Evolutionary conservation across 53 echinoderm and acorn worm species (phyloP).

Genomic region (Actinopyga echinites): DNA sequence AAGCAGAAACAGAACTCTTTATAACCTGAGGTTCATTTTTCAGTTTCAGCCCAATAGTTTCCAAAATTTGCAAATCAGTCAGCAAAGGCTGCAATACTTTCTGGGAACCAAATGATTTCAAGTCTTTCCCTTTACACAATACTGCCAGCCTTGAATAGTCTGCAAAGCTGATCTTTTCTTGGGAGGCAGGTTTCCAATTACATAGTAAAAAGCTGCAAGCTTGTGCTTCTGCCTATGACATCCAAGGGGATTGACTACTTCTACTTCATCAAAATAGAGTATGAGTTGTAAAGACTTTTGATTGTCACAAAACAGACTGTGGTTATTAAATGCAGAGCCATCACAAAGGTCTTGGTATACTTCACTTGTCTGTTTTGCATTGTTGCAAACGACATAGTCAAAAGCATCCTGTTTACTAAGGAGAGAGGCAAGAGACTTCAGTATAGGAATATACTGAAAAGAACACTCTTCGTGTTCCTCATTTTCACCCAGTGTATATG

Average conservation of each 20-base stretch:
- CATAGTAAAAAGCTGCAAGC: constrained; percentile 30
- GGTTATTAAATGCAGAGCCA: constrained; percentile 1
- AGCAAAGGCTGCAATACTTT: background rate
- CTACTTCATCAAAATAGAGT: constrained; percentile 47
- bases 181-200: constrained; percentile 37
- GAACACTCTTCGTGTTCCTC: background rate
- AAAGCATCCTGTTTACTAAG: background rate
- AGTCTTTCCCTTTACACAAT: constrained; percentile 34
- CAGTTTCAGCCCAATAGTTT: background rate
- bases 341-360: background rate
- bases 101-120: constrained; percentile 9
- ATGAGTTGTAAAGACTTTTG: constrained; percentile 10
- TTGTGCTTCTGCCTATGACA: constrained; percentile 34
- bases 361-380: background rate
- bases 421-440: background rate
- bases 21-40: constrained; percentile 1
- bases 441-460: background rate
- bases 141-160: constrained; percentile 2
- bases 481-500: background rate
- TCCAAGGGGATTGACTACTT: constrained; percentile 46
- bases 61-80: background rate
- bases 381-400: background rate
- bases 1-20: background rate
- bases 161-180: constrained; percentile 20
- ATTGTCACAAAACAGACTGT: background rate